Evolutionary conservation across 1,140 invertebrate genomes (phyloP).

Genomic region (Luehdorfia chinensis): DNA sequence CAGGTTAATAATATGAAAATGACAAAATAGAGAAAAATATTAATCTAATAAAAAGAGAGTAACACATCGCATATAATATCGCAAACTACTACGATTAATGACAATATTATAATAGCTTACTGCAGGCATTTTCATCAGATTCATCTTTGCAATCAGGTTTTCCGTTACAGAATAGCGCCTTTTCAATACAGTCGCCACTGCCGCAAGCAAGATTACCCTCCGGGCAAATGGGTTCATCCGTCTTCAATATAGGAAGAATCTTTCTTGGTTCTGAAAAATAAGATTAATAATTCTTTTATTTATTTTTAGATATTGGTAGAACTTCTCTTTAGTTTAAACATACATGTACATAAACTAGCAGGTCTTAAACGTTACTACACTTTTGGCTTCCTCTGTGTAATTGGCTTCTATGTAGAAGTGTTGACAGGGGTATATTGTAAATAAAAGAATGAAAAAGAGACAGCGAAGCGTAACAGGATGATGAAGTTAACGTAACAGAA

Average conservation of each 20-base stretch:
- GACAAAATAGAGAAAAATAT: background rate
- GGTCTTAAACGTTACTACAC: constrained; percentile 14
- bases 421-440: constrained; percentile 39
- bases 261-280: constrained; percentile 88
- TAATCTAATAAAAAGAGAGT: background rate
- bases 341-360: background rate
- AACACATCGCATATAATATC: too few species aligned
- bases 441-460: constrained; percentile 47
- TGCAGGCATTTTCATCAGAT: constrained; percentile 96
- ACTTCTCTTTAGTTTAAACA: background rate
- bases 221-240: constrained; percentile 92
- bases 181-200: constrained; percentile 93
- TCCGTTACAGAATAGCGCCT: constrained; percentile 94
- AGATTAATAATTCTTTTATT: background rate
- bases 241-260: constrained; percentile 91
- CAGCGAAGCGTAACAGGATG: constrained; percentile 55
- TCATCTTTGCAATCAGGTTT: constrained; percentile 95
- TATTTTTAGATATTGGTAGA: background rate
- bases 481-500: constrained; percentile 41
- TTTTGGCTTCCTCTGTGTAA: constrained; percentile 36
- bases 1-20: constrained; percentile 1
- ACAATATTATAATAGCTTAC: constrained; percentile 80
- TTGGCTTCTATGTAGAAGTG: constrained; percentile 37
- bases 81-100: background rate
- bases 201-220: constrained; percentile 93